Evolutionary conservation across 2,113 vertebrate genomes (phyloP), one percentile per base, ranked within the genome.

Genomic region (Prinia subflava): DNA sequence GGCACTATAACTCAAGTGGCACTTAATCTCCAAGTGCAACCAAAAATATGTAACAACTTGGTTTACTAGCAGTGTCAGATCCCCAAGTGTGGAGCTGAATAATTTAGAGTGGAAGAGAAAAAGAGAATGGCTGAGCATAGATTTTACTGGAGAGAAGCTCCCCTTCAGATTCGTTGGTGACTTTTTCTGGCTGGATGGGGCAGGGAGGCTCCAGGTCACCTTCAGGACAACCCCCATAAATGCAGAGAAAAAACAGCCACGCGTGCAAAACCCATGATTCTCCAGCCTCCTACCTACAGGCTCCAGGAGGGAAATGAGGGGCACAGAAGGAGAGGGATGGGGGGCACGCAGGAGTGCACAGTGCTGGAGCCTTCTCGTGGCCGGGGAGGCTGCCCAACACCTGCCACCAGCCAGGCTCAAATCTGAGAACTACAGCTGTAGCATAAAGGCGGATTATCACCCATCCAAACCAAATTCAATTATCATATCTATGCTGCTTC

Each of bases 371-470:
- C 77, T 91, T 80, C 69, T 64, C 0, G 2, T 75, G 87, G 82
- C 56, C 42, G 4, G 55, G 19, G 65, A 94, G 44, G 89, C 86
- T 97, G 96, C 94, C 96, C 94, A 95, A 91, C 92, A 82, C 70
- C 78, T 96, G 96, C 95, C 95, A 96, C 86, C 91, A 97, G 97
- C 77, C 56, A 97, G 96, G 74, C 74, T 94, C 95, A 92, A 96
- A 97, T 97, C 97, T 97, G 95, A 97, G 97, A 98, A 98, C 97
- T 98, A 98, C 98, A 98, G 97, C 98, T 98, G 97, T 97, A 97
- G 94, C 94, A 98, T 94, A 97, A 98, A 97, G 97, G 92, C 93
- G 76, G 97, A 98, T 98, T 98, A 97, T 97, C 97, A 97, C 98
- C 97, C 97, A 96, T 97, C 97, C 91, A 97, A 98, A 98, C 97